phyloP scores from a whole-genome alignment of 2,113 vertebrate species.

The Chiloscyllium plagiosum region DNA sequence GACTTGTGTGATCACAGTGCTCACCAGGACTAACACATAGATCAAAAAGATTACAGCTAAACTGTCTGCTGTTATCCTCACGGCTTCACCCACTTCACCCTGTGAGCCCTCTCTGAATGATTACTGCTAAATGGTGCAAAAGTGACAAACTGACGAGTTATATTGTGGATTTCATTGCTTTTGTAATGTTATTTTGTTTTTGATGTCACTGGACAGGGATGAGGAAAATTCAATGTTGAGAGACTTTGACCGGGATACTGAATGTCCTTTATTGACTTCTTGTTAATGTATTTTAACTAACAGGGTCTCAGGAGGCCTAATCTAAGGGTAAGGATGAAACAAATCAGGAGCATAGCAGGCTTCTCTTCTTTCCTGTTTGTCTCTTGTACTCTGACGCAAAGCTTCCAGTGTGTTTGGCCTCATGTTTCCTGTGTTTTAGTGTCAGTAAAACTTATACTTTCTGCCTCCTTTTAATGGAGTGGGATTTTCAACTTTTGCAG shows the following conservation, averaged over 20 bases:
- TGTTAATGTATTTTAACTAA: constrained; percentile 66
- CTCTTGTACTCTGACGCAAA: constrained; percentile 39
- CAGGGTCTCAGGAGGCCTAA: constrained; percentile 76
- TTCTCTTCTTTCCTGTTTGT: constrained; percentile 56
- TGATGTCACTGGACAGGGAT: background rate
- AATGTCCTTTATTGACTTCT: constrained; percentile 16
- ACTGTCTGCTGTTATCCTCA: no score
- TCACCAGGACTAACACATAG: background rate
- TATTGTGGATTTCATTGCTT: background rate
- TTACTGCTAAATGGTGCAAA: background rate
- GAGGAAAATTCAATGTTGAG: background rate
- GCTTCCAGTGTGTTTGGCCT: constrained; percentile 26
- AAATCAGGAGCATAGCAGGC: constrained; percentile 53
- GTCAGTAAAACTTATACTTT: background rate
- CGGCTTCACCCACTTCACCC: background rate
- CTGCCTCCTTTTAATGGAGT: background rate
- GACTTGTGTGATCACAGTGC: background rate
- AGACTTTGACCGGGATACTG: background rate
- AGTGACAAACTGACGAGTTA: background rate
- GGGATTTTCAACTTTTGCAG: background rate
- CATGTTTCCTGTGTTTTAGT: background rate
- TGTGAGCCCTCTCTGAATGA: background rate
- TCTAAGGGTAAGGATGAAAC: constrained; percentile 68
- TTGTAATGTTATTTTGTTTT: background rate
- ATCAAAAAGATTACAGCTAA: background rate